A percentile compares a stretch with the other conserved stretches of the same genome.
Evolutionary conservation across 1,140 invertebrate species (phyloP).

Genomic region (Globodera ellingtonae): DNA sequence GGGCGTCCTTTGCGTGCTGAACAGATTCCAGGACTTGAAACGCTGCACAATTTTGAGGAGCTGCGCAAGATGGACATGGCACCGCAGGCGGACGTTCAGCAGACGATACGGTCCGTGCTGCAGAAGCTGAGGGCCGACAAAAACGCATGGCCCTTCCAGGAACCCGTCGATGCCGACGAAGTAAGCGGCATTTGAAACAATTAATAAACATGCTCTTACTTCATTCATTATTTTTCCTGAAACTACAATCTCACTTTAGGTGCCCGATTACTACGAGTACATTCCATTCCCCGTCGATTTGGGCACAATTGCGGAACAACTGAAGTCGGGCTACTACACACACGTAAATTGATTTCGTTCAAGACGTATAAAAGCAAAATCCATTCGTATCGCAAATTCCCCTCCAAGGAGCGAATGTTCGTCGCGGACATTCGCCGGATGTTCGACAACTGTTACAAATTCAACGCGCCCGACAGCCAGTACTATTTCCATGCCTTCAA

Average conservation of each 20-base stretch:
- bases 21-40: conserved; percentile 53
- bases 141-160: conserved; percentile 28
- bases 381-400: background rate
- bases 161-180: conserved; percentile 18
- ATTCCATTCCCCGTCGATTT: conserved; percentile 94
- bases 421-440: conserved; percentile 60
- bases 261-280: conserved; percentile 94
- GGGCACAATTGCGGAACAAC: conserved; percentile 47
- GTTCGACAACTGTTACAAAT: conserved; percentile 62
- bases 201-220: background rate
- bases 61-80: conserved; percentile 3
- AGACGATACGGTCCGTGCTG: conserved; percentile 70
- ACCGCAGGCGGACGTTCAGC: conserved; percentile 22
- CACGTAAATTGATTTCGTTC: conserved; percentile 52
- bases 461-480: conserved; percentile 52
- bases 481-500: conserved; percentile 55
- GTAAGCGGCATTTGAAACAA: background rate
- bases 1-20: conserved; percentile 33
- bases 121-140: conserved; percentile 29
- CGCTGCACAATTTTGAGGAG: conserved; percentile 31
- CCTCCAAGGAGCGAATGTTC: conserved; percentile 56
- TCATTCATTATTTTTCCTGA: background rate
- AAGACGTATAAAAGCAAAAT: background rate
- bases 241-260: conserved; percentile 80
- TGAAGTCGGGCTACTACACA: conserved; percentile 54